Percentiles rank a stretch among this genome's conserved stretches.
Conservation (phyloP, 2,797 vertebrate species). For the Leucoraja ocellata region DNA sequence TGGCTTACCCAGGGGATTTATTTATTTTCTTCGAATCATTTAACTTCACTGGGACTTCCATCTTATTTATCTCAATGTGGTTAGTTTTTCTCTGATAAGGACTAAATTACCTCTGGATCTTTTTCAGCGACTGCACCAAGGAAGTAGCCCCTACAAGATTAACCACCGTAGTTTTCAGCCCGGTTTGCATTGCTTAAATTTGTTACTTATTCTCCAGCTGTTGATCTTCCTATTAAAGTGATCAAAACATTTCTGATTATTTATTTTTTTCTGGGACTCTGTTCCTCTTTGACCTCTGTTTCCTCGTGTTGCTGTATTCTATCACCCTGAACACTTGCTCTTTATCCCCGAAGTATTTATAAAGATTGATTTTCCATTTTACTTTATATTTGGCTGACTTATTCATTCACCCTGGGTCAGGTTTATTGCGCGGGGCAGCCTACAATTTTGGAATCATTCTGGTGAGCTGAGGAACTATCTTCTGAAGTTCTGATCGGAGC, state of each 20-base stretch:
- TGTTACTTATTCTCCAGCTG: not conserved
- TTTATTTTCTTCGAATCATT: not conserved
- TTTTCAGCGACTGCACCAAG: not conserved
- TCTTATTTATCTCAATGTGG: not conserved
- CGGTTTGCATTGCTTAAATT: not conserved
- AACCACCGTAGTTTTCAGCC: not conserved
- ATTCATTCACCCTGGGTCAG: not conserved
- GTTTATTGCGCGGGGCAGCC: not conserved
- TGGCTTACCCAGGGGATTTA: not conserved
- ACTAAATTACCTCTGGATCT: not conserved
- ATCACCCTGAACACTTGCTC: not conserved
- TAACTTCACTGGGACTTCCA: conserved; percentile 11
- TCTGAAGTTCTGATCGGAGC: not conserved
- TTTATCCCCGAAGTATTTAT: not conserved
- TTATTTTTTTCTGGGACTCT: not conserved
- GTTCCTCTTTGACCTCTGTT: not conserved
- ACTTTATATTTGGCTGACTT: not conserved
- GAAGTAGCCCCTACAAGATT: not conserved
- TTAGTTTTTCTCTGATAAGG: not conserved
- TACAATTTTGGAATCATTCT: not conserved
- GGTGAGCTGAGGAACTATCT: not conserved
- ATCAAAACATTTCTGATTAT: not conserved
- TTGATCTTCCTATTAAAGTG: not conserved
- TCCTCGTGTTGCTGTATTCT: not conserved
- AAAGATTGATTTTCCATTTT: not conserved